Base-by-base conservation (phyloP, 2,888 invertebrate species). In the Pyrrhia umbra region DNA sequence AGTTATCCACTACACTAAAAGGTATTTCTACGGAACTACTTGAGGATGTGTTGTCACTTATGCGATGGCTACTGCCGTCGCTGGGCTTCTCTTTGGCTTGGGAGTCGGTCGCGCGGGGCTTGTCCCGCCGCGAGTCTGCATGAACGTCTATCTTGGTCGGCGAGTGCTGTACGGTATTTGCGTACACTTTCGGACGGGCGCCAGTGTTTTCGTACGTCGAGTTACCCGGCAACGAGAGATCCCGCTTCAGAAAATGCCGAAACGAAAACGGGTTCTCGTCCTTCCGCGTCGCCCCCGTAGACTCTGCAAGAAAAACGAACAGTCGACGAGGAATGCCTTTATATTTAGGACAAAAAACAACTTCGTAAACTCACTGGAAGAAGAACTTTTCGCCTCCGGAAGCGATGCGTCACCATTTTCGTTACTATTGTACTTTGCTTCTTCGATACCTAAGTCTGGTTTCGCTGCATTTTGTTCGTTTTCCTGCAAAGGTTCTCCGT, bases 261-360 rank as follows among this genome's bases (percentile, higher is more conserved):
- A 98, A 97, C 58, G 98, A 98, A 90, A 98, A 97, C 2, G 97
- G 96, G 90, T 97, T 97, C 78, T 97, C 97, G 84, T 97, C 97
- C 78, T 95, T 95, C 54, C 95, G 94, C 65, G 94, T 89, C 30
- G 90, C 89, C 20, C 95, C 95, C 64, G 92, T 88, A 58, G 92
- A 92, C 86, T 91, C 90, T 92, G 91, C 64, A 91, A 93, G 80
- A 84, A 87, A 88, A 88, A 87, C 71, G 72, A 82, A 83, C 68
- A 68, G 70, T 82, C 66, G 64, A 84, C 71, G 69, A 86, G 82
- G 85, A 88, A 90, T 87, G 85, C 77, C 84, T 90, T 87, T 91
- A 91, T 87, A 92, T 90, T 91, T 91, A 90, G 83, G 87, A 90
- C 87, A 94, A 93, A 94, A 94, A 94, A 94, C 92, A 92, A 94